A percentile compares a stretch with the other conserved stretches of the same genome.
Evolutionary conservation across 1,140 invertebrate genomes (phyloP).

Genomic region (Diplogasteroides magnus): DNA sequence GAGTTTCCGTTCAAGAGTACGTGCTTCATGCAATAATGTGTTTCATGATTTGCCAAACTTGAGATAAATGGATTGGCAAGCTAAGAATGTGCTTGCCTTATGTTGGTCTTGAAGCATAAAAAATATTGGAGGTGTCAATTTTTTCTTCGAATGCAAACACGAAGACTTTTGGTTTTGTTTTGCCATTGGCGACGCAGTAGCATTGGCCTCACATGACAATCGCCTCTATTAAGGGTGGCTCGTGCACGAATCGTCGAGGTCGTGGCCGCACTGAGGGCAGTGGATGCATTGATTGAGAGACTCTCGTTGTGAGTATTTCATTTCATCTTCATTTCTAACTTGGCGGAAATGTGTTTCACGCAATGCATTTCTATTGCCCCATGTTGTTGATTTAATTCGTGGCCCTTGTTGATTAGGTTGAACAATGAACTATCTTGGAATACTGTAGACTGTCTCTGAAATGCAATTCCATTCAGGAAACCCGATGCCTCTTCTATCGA

Average conservation of each 20-base stretch:
- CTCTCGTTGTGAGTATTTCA: background rate
- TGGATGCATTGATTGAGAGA: background rate
- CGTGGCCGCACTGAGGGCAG: background rate
- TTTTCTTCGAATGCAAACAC: background rate
- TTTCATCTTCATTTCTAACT: background rate
- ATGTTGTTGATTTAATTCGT: too few species aligned
- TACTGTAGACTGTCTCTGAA: too few species aligned
- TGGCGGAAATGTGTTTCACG: slow-evolving; percentile 1
- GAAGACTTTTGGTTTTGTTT: too few species aligned
- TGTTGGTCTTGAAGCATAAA: background rate
- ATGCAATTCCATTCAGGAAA: slow-evolving; percentile 2
- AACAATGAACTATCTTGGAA: too few species aligned
- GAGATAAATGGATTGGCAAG: background rate
- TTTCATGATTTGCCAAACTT: slow-evolving; percentile 14
- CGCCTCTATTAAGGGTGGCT: background rate
- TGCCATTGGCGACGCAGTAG: too few species aligned
- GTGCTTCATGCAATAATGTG: slow-evolving; percentile 23
- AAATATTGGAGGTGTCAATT: background rate
- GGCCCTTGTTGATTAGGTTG: too few species aligned
- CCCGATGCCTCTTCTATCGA: slow-evolving; percentile 23
- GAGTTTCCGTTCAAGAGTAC: slow-evolving; percentile 11
- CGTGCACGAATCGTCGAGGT: background rate
- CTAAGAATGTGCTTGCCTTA: background rate
- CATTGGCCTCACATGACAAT: too few species aligned
- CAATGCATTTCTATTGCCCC: too few species aligned